Percentiles rank a stretch among this genome's conserved stretches.
Evolutionary conservation across 2,113 vertebrate genomes (phyloP).

Genomic region (Urocynchramus pylzowi): DNA sequence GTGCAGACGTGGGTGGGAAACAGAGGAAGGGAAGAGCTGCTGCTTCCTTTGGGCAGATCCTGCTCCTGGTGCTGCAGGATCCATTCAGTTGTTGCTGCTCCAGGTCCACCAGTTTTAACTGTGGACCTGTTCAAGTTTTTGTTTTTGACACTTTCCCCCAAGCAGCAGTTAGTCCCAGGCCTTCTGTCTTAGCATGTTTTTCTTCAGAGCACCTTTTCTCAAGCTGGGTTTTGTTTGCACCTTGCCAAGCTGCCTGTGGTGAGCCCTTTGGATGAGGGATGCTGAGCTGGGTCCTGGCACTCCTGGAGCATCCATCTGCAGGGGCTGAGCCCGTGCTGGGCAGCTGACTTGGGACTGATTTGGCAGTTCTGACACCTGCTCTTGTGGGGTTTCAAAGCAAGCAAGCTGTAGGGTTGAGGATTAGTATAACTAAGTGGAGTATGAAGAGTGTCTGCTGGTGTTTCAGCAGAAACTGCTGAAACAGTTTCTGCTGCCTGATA

Average conservation of each 20-base stretch:
- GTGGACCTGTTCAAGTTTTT: neutral
- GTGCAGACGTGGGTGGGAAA: neutral
- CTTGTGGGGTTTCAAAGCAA: neutral
- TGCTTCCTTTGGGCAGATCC: neutral
- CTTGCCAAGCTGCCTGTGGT: accelerated
- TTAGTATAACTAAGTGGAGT: neutral
- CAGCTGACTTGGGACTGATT: accelerated
- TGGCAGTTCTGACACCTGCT: neutral
- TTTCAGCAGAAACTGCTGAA: too few species aligned
- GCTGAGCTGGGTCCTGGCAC: neutral
- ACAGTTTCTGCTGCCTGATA: neutral
- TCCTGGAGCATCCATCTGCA: accelerated
- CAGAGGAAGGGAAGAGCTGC: neutral
- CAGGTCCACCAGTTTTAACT: accelerated
- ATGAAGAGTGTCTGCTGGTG: neutral
- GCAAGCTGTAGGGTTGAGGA: neutral
- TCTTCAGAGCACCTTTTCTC: neutral
- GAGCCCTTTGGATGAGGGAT: neutral
- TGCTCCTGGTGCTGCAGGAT: neutral
- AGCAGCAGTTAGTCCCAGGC: neutral
- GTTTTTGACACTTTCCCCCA: neutral
- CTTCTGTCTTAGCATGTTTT: neutral
- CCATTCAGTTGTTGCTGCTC: neutral
- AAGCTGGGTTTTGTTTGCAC: neutral
- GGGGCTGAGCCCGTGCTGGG: accelerated